Evolutionary conservation across 2,888 invertebrate genomes (phyloP).

Genomic region (Blastobasis lacticolella): DNA sequence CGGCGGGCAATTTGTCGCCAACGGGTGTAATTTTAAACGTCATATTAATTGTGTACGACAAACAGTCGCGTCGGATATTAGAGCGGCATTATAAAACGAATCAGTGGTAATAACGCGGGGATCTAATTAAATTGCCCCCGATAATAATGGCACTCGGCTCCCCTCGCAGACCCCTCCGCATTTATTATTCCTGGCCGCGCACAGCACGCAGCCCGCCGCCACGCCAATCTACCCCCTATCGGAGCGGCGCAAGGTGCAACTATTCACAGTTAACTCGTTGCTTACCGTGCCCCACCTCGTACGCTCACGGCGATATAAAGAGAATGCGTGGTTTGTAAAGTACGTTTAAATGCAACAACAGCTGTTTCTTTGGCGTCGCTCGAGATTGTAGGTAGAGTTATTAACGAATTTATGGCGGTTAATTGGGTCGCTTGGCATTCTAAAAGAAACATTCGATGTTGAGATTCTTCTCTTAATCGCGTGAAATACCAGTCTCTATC

Average conservation of each 20-base stretch:
- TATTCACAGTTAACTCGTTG: too few relatives aligned
- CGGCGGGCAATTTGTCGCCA: constrained; percentile 29
- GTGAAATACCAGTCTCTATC: too few relatives aligned
- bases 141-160: constrained; percentile 67
- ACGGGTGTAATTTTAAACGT: constrained; percentile 37
- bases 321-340: neutral
- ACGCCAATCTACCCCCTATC: too few relatives aligned
- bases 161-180: constrained; percentile 64
- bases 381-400: too few relatives aligned
- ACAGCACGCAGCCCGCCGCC: constrained; percentile 17
- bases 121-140: constrained; percentile 73
- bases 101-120: constrained; percentile 69
- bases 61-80: constrained; percentile 46
- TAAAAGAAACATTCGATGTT: too few relatives aligned
- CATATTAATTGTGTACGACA: constrained; percentile 30
- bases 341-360: neutral
- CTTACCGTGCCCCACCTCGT: too few relatives aligned
- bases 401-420: too few relatives aligned
- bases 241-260: too few relatives aligned
- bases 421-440: too few relatives aligned
- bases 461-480: too few relatives aligned
- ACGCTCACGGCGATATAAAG: neutral
- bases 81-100: constrained; percentile 65
- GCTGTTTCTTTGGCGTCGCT: too few relatives aligned
- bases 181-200: constrained; percentile 62